phyloP scores from a whole-genome alignment of 1,140 invertebrate species.

The Atopsyche davidsoni region DNA sequence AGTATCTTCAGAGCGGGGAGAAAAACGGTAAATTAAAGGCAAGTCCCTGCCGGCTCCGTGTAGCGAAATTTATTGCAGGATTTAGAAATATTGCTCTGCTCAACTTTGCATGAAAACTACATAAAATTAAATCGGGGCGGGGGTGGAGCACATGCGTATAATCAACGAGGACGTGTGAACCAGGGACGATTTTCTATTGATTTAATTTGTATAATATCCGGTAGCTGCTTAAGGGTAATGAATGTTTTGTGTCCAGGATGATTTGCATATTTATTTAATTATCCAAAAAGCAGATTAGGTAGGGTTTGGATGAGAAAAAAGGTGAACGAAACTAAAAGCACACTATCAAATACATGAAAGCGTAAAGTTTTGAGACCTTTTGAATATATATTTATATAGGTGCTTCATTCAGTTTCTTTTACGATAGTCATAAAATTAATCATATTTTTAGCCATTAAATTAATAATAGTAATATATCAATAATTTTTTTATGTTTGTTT shows the following conservation, averaged over 20 bases:
- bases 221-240: too few species aligned
- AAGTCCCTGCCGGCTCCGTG: conserved; percentile 22
- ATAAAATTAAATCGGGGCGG: conserved; percentile 29
- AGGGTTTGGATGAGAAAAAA: too few species aligned
- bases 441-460: too few species aligned
- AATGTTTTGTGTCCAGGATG: not conserved
- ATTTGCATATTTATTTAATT: not conserved
- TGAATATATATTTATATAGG: too few species aligned
- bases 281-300: not conserved
- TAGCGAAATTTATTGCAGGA: conserved; percentile 30
- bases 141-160: conserved; percentile 12
- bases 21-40: conserved; percentile 28
- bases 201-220: conserved; percentile 28
- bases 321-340: too few species aligned
- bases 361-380: too few species aligned
- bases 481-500: too few species aligned
- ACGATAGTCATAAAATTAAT: too few species aligned
- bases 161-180: conserved; percentile 16
- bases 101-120: conserved; percentile 31
- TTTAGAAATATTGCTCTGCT: conserved; percentile 29
- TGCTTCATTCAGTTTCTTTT: too few species aligned
- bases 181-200: conserved; percentile 13
- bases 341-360: too few species aligned
- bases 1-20: conserved; percentile 9
- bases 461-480: too few species aligned